Evolutionary conservation across 1,140 invertebrate species (phyloP).

Genomic region (Cherax quadricarinatus): DNA sequence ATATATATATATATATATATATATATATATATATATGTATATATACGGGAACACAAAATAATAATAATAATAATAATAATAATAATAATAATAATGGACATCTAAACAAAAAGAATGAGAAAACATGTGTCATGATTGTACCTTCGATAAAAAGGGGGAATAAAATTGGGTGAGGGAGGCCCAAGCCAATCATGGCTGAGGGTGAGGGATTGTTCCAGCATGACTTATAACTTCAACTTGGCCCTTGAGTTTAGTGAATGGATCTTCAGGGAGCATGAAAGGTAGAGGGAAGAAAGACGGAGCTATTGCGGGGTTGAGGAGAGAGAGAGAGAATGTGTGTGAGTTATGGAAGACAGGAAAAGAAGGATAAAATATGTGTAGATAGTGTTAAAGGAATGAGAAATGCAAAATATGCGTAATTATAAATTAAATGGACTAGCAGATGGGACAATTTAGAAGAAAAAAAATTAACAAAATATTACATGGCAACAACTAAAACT

Average conservation of each 20-base stretch:
- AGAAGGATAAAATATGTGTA: too few species aligned
- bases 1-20: too few species aligned
- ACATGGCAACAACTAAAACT: too few species aligned
- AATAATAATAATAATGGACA: too few species aligned
- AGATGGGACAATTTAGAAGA: background rate
- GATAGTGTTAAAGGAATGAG: background rate
- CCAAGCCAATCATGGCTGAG: conserved; percentile 42
- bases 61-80: too few species aligned
- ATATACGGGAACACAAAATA: too few species aligned
- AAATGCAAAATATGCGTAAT: background rate
- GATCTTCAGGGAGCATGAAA: conserved; percentile 42
- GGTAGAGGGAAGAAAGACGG: background rate
- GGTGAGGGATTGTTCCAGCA: conserved; percentile 59
- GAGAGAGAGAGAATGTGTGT: background rate
- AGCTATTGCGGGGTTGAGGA: background rate
- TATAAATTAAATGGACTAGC: too few species aligned
- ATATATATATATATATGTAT: too few species aligned
- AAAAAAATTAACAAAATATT: background rate
- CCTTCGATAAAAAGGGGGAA: background rate
- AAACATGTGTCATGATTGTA: background rate
- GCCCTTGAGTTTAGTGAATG: conserved; percentile 59
- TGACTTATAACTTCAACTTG: conserved; percentile 67
- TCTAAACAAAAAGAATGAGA: background rate
- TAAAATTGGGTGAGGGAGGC: background rate
- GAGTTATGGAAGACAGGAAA: background rate